Evolutionary conservation across 2,888 invertebrate genomes (phyloP), one percentile per base, ranked within the genome.

Genomic region (Meteorus colon): DNA sequence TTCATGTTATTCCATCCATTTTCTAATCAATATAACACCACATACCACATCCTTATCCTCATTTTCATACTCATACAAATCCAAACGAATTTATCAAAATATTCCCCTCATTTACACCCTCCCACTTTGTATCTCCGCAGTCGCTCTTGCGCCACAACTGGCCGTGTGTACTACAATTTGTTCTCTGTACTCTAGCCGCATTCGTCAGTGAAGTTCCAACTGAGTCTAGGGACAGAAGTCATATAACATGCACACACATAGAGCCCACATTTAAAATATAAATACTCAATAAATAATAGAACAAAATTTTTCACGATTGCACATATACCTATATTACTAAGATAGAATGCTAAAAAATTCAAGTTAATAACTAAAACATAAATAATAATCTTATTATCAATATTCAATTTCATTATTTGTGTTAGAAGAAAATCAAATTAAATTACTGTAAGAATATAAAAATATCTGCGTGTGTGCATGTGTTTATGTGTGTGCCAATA

Each of bases 111-210:
- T n/a, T 16, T 48, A n/a, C 55, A 19, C n/a, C 55, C 55, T 19
- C 55, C 55, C 55, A 55, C 55, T 19, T 55, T 55, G 8, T 55
- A 19, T 24, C 19, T 2, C 19, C 19, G 24, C 55, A n/a, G 6
- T n/a, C 55, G n/a, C 55, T 55, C 55, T 55, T 55, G 55, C 55
- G 55, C 55, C 55, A 19, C 55, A 55, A 19, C 41, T 55, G 19
- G n/a, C 55, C 8, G 19, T 19, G 19, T 55, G 19, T 55, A 19
- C 16, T n/a, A 45, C 48, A 48, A 55, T 55, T 55, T 19, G 4
- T 19, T 55, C 19, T 55, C 55, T 55, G 19, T 19, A 55, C 19
- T 10, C 19, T 55, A 19, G 19, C 0, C 55, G 55, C 55, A 19
- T 55, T 55, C 55, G 55, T 55, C 55, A 55, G 19, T 19, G 19